Evolutionary conservation across 2,113 vertebrate species (phyloP), one percentile per base, ranked within the genome.

Genomic region (Setophaga petechia): DNA sequence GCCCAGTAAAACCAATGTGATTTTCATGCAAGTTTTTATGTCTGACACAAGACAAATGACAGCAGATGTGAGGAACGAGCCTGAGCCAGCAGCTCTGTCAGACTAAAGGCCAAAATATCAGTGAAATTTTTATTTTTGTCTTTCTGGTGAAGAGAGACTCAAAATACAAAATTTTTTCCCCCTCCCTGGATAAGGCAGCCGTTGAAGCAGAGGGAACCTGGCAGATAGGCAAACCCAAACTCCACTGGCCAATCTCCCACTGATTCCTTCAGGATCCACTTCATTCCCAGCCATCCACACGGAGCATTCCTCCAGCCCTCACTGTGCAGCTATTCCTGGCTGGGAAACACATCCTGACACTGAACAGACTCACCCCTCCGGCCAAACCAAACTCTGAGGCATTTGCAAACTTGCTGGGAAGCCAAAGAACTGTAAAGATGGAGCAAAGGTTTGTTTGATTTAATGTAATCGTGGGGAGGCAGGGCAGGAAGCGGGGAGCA

Each of bases 391-490:
- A 95, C 83, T 59, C 55, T 4, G 72, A 87, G 63, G 71, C 51
- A 76, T 90, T 84, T 79, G 59, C 44, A 91, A 63, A 88, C 68
- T 93, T 66, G 57, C 59, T 63, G 75, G 76, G 79, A 17, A 86
- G 95, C 83, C 94, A 95, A 95, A 81, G 92, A 90, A 72, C 75
- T 83, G 72, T 25, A 69, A 84, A 58, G 88, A 80, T 18, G 68
- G 77, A 96, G 74, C 88, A 90, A 90, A 96, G 94, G 94, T 95
- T 90, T 89, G 83, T 93, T 94, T 87, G 78, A 66, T 69, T 82
- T 89, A 89, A 77, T 33, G 67, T 39, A 77, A 41, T 5, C 30
- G 69, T 6, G 1, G 37, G 73, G 74, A 89, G 89, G 89, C 78
- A 73, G 87, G 55, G 91, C 80, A 84, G 94, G 88, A 94, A 76